phyloP scores from a whole-genome alignment of 2,797 vertebrate genomes.

The Eospalax fontanierii region DNA sequence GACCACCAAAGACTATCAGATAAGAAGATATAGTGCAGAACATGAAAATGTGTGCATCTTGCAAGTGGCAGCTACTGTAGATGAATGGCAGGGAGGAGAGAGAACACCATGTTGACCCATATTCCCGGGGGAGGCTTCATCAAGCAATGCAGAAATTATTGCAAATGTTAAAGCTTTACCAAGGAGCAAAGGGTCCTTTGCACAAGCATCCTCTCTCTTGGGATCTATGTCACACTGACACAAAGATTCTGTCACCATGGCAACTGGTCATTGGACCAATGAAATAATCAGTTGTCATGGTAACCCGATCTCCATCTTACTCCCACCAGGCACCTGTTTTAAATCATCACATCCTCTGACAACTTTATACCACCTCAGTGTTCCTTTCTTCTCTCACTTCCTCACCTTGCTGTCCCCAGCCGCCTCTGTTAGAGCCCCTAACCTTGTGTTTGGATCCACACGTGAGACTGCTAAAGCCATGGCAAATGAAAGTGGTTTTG shows the following conservation, averaged over 20 bases:
- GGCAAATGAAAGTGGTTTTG: slow-evolving; percentile 49
- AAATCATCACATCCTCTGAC: slow-evolving; percentile 76
- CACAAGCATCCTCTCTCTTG: slow-evolving; percentile 81
- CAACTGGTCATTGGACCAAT: slow-evolving; percentile 85
- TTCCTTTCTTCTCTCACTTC: slow-evolving; percentile 62
- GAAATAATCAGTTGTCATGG: slow-evolving; percentile 86
- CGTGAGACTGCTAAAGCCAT: slow-evolving; percentile 18
- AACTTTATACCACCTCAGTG: slow-evolving; percentile 63
- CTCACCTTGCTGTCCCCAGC: slow-evolving; percentile 17
- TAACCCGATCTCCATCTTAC: slow-evolving; percentile 82
- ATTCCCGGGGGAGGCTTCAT: slow-evolving; percentile 58
- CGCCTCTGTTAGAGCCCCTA: slow-evolving; percentile 2
- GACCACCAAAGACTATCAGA: slow-evolving; percentile 9
- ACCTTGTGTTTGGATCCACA: slow-evolving; percentile 31
- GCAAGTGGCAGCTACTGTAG: slow-evolving; percentile 10
- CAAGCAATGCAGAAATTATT: slow-evolving; percentile 74
- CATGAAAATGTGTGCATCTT: slow-evolving; percentile 60
- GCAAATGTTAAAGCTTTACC: slow-evolving; percentile 77
- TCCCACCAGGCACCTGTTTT: slow-evolving; percentile 84
- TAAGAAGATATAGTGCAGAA: slow-evolving; percentile 19
- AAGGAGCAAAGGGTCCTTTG: slow-evolving; percentile 83
- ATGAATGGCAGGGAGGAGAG: not conserved
- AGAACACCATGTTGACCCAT: not conserved
- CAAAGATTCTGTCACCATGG: slow-evolving; percentile 83
- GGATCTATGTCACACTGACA: slow-evolving; percentile 83